Percentiles rank a stretch among this genome's conserved stretches.
Conservation (phyloP, 2,113 vertebrate species). For the Numenius arquata region DNA sequence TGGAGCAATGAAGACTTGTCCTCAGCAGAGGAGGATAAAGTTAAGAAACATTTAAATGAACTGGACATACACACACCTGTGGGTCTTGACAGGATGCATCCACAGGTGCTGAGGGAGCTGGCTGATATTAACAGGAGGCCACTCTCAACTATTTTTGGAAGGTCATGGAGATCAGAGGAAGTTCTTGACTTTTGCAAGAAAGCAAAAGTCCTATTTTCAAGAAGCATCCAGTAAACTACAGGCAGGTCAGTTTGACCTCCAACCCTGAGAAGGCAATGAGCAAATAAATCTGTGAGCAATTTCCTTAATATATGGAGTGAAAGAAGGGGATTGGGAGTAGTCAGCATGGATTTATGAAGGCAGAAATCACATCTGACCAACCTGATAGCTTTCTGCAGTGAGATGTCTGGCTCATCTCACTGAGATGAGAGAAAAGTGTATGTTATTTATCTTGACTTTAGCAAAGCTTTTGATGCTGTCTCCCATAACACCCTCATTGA, state of each 20-base stretch:
- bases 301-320: not conserved
- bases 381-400: not conserved
- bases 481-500: not conserved
- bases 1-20: not conserved
- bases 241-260: not conserved
- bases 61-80: not conserved
- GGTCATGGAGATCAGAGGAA: not conserved
- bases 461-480: not conserved
- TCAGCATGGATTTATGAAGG: not conserved
- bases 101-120: not conserved
- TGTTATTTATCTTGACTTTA: slow-evolving; percentile 1
- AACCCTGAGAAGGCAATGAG: not conserved
- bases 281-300: not conserved
- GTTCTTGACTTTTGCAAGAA: not conserved
- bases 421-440: not conserved
- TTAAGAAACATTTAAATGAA: not conserved
- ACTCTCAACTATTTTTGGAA: not conserved
- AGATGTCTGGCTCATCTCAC: not conserved
- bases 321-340: not conserved
- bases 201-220: not conserved
- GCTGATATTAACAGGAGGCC: not conserved
- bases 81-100: not conserved
- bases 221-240: not conserved
- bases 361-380: slow-evolving; percentile 7
- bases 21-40: not conserved